Evolutionary conservation across 1,140 invertebrate genomes (phyloP), one percentile per base, ranked within the genome.

Genomic region (Drosophila pseudoobscura): DNA sequence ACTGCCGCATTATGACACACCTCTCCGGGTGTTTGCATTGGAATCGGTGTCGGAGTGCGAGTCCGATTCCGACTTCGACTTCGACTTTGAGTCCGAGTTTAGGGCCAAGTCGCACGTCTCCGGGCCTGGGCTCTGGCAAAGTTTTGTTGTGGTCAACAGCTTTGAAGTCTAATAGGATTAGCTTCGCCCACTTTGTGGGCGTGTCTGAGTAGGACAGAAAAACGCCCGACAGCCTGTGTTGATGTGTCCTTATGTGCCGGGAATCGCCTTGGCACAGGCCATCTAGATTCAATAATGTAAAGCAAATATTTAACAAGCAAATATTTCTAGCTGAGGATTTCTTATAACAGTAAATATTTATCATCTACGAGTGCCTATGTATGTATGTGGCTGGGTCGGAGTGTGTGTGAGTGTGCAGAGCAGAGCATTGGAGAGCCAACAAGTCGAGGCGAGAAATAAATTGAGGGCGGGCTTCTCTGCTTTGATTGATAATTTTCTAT

Each of bases 81-180:
- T 7, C 29, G 31, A 9, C 35, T 39, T 11, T 1, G n/a, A 39
- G 31, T 45, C 39, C 29, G 50, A 35, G 31, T 53, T 17, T 29
- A 43, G 31, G 35, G 50, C 2, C 6, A 35, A 31, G 51, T 24
- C 39, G 43, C 53, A 46, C 66, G 31, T 60, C 56, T 57, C 64
- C 75, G 75, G 78, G 64, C 69, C 63, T 51, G 43, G 70, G 63
- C 69, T 64, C 71, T 75, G 73, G 50, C 59, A 65, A 88, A 88
- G 83, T 88, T 88, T 39, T 83, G 84, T 83, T 66, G 63, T 71
- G 51, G 66, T 61, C 79, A 83, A 88, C 68, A 45, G 83, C 83
- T 88, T 88, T 88, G 83, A 88, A 88, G 83, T 88, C 83, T 88
- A 88, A 88, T 88, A 88, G 83, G 83, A 88, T 88, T 88, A 88